A percentile compares a stretch with the other conserved stretches of the same genome.
Conservation (phyloP, 2,113 vertebrate species). For the Tamias sibiricus region DNA sequence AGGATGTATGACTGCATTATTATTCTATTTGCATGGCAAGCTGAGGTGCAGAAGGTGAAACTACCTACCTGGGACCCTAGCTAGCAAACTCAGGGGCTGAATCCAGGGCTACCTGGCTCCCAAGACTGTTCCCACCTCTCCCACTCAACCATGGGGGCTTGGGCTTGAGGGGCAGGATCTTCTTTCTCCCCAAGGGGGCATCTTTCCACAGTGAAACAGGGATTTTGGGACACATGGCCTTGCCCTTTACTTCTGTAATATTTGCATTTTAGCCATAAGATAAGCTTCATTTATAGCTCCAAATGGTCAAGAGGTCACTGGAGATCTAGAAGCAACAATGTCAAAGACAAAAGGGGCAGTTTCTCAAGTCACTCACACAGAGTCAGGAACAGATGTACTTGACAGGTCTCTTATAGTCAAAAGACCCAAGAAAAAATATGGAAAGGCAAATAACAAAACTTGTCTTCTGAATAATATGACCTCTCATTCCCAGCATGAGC, state of each 20-base stretch:
- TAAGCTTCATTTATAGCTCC: neutral
- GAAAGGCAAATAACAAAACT: neutral
- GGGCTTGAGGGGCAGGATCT: neutral
- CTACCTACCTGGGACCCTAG: neutral
- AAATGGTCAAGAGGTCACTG: neutral
- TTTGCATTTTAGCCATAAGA: neutral
- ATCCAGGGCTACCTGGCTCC: neutral
- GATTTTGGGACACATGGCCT: neutral
- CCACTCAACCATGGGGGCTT: neutral
- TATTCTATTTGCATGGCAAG: neutral
- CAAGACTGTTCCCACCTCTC: neutral
- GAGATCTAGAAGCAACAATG: neutral
- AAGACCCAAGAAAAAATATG: neutral
- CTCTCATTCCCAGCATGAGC: neutral
- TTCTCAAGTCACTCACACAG: neutral
- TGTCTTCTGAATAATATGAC: neutral
- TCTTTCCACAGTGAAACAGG: neutral
- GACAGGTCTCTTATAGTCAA: neutral
- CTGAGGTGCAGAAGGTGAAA: neutral
- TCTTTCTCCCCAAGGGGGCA: neutral
- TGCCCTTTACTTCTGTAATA: neutral
- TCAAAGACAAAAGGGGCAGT: neutral
- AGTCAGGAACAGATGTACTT: neutral
- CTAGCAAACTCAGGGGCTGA: neutral
- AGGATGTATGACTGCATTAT: neutral